Conservation (phyloP, 2,797 vertebrate species). For the Lepilemur ruficaudatus region DNA sequence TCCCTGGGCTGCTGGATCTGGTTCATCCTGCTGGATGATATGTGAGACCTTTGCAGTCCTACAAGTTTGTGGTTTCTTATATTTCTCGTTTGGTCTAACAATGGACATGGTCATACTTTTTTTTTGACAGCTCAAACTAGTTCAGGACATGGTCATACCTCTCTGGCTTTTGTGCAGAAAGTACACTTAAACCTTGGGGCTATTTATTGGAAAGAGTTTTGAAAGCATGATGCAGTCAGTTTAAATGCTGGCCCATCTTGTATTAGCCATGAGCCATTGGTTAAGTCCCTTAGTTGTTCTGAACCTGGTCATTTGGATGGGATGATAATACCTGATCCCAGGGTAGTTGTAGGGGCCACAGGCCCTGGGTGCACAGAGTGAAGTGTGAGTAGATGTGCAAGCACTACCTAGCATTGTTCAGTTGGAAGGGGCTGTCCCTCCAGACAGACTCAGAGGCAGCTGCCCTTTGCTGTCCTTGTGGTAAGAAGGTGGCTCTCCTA, state of each 20-base stretch:
- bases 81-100: background rate
- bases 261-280: background rate
- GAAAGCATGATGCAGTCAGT: background rate
- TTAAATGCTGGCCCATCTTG: background rate
- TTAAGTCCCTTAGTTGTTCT: background rate
- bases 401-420: fast-evolving
- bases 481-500: background rate
- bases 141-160: background rate
- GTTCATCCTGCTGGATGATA: background rate
- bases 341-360: background rate
- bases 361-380: background rate
- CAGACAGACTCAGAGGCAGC: background rate
- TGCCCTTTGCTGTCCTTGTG: background rate
- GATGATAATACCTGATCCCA: background rate
- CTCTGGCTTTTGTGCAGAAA: background rate
- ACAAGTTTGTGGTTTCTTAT: background rate
- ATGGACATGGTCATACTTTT: background rate
- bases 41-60: background rate
- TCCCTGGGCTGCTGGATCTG: background rate
- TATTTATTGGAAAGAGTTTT: background rate
- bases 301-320: background rate
- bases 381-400: background rate
- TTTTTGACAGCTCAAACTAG: too few species aligned
- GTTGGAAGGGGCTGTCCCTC: background rate
- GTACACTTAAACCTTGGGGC: background rate